These are phyloP conservation scores for Diadegma fenestrale DNA, from an alignment of 2,888 invertebrate genomes.

Conservation along the genomic window DNA sequence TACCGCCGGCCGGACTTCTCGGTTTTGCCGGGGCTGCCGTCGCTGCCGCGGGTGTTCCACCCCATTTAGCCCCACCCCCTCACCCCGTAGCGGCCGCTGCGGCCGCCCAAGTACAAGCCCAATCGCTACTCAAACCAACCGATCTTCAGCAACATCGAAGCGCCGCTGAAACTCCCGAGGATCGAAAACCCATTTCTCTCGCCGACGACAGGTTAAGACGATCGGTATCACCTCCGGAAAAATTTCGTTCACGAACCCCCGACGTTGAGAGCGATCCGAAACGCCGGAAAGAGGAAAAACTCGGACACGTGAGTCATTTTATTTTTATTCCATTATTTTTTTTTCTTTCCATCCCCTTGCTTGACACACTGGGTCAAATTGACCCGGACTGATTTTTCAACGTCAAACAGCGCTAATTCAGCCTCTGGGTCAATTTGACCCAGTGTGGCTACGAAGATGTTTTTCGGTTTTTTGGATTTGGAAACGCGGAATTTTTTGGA, in stretches of 20 bases:
- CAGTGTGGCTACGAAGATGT: too few species aligned
- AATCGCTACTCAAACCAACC: constrained; percentile 83
- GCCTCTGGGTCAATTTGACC: too few species aligned
- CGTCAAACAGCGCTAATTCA: neutral
- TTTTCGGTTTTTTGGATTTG: too few species aligned
- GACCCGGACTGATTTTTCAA: neutral
- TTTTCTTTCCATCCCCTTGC: neutral
- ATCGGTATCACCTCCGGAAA: constrained; percentile 94
- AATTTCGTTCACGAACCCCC: constrained; percentile 92
- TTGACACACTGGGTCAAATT: neutral
- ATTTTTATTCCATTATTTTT: neutral
- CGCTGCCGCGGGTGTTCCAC: constrained; percentile 85
- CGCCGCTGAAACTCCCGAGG: constrained; percentile 85
- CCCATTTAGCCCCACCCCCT: constrained; percentile 87
- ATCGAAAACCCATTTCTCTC: constrained; percentile 87
- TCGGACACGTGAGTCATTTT: constrained; percentile 91
- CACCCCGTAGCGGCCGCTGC: constrained; percentile 86
- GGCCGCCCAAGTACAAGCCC: constrained; percentile 81
- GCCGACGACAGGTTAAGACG: constrained; percentile 86
- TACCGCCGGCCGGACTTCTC: constrained; percentile 86
- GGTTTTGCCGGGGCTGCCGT: constrained; percentile 86
- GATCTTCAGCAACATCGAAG: constrained; percentile 85
- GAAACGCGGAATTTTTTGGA: too few species aligned
- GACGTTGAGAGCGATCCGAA: constrained; percentile 91
- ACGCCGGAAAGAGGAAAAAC: constrained; percentile 94